phyloP scores from a whole-genome alignment of 1,140 invertebrate species.

The Melitaea cinxia region DNA sequence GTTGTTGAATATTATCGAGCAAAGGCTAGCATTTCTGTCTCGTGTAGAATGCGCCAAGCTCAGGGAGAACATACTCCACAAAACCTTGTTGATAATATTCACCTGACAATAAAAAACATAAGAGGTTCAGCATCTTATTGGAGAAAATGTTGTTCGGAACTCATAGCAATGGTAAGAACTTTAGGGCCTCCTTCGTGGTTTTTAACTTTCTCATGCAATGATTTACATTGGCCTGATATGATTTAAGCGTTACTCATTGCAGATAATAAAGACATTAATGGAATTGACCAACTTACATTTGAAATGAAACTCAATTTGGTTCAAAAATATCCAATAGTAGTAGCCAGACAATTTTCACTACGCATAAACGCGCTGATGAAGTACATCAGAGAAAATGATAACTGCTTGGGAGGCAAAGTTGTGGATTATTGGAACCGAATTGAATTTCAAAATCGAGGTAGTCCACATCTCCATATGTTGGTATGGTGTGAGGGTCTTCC shows the following conservation, averaged over 20 bases:
- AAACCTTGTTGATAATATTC: constrained; percentile 39
- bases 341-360: constrained; percentile 40
- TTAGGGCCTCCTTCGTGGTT: not conserved
- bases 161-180: not conserved
- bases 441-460: constrained; percentile 38
- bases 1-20: constrained; percentile 38
- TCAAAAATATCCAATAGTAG: constrained; percentile 37
- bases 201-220: not conserved
- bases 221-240: not conserved
- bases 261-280: not conserved
- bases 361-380: constrained; percentile 37
- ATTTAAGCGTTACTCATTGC: not conserved
- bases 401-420: constrained; percentile 34
- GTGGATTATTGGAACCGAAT: constrained; percentile 33
- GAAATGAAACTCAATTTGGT: constrained; percentile 20
- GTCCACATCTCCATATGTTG: not conserved
- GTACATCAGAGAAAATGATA: constrained; percentile 26
- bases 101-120: constrained; percentile 33
- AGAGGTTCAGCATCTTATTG: not conserved
- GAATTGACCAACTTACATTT: constrained; percentile 20
- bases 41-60: constrained; percentile 34
- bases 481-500: not conserved
- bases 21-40: constrained; percentile 40
- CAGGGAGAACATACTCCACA: constrained; percentile 26
- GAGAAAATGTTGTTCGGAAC: not conserved